These are phyloP conservation scores for Trissoscelio sp. DNA, from an alignment of 2,888 invertebrate genomes.

Conservation along the genomic window DNA sequence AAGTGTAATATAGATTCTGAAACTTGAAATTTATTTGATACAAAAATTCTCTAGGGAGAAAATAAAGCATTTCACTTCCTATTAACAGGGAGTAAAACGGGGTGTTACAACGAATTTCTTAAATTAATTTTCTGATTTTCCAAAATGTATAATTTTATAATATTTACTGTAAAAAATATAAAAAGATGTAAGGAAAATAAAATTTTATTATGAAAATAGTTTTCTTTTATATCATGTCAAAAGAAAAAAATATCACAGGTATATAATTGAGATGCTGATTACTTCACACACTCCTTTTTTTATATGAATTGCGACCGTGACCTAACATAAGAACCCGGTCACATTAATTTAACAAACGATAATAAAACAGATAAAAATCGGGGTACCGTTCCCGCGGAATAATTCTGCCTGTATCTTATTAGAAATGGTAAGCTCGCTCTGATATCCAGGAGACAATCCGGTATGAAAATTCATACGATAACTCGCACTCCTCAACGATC, in stretches of 20 bases:
- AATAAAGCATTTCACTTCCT: too few relatives aligned
- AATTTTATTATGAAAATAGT: too few relatives aligned
- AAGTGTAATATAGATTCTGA: too few relatives aligned
- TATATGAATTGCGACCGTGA: conserved; percentile 31
- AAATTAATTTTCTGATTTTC: too few relatives aligned
- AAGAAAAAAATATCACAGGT: not conserved
- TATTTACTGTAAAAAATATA: too few relatives aligned
- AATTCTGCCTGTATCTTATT: conserved; percentile 13
- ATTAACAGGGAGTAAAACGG: too few relatives aligned
- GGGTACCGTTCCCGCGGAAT: conserved; percentile 19
- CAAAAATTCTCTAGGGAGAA: too few relatives aligned
- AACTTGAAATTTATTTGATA: too few relatives aligned
- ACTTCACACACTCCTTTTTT: conserved; percentile 21
- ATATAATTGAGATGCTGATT: conserved; percentile 14
- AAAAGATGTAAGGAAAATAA: too few relatives aligned
- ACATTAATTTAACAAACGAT: conserved; percentile 31
- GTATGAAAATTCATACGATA: conserved; percentile 24
- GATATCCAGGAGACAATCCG: conserved; percentile 3
- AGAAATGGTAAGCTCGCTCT: conserved; percentile 23
- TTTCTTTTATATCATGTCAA: too few relatives aligned
- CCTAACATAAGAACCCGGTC: conserved; percentile 41
- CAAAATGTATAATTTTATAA: too few relatives aligned
- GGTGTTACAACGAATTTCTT: too few relatives aligned
- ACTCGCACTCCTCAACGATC: conserved; percentile 6
- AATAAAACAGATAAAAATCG: conserved; percentile 24